Evolutionary conservation across 2,888 invertebrate species (phyloP), one percentile per base, ranked within the genome.

Genomic region (Allolobophora icterica): DNA sequence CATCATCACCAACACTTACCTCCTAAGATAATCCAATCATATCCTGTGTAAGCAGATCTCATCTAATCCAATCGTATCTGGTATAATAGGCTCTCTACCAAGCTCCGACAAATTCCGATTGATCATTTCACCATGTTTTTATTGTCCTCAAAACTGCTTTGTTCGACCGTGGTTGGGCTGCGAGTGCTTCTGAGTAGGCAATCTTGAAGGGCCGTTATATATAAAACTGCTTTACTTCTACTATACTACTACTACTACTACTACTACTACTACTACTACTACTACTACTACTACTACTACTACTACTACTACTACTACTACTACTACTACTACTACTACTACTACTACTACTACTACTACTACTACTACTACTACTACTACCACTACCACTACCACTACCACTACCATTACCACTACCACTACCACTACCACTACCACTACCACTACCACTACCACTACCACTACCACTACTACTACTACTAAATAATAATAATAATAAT

Each of bases 361-460:
- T 71, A 8, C 71, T 71, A n/a, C 71, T 71, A 8, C 71, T 71
- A 11, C 71, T 8, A 71, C 71, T 71, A 11, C 71, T 8, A 71
- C 71, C 8, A 8, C 71, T 8, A 71, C 71, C n/a, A n/a, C 71
- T 71, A 11, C 71, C 8, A 11, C 71, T 71, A 11, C 71, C n/a
- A n/a, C 71, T n/a, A 8, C 71, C 8, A 11, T 11, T 8, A n/a
- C 71, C 8, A 11, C 71, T 71, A 71, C 71, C n/a, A n/a, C 71
- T 8, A n/a, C 71, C 8, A n/a, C 71, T 8, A 71, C 71, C 8
- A n/a, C 71, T 8, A n/a, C 71, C 11, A 8, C 71, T n/a, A 71
- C 71, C n/a, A 71, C 71, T n/a, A 71, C 71, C 71, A 71, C 71
- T 71, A 71, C 71, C n/a, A n/a, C 71, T 71, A n/a, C 71, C n/a